phyloP scores from a whole-genome alignment of 2,888 invertebrate species.

The Alviniconcha strummeri region DNA sequence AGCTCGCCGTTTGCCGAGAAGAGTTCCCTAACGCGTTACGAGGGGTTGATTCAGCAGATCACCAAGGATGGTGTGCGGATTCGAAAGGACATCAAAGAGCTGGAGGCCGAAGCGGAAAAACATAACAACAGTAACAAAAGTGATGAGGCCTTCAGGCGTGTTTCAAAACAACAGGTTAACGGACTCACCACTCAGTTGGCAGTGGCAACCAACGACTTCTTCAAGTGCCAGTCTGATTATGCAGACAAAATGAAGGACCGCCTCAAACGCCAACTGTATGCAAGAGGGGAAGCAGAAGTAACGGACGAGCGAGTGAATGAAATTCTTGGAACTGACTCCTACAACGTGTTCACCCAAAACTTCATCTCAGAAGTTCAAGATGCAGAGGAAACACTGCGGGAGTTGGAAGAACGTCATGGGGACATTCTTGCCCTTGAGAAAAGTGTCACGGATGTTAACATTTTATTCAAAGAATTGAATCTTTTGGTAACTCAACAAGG shows the following conservation, averaged over 20 bases:
- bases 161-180: conserved; percentile 43
- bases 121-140: conserved; percentile 22
- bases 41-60: conserved; percentile 52
- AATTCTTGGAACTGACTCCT: conserved; percentile 41
- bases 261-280: conserved; percentile 53
- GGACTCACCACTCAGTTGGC: conserved; percentile 53
- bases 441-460: conserved; percentile 60
- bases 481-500: conserved; percentile 59
- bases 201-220: conserved; percentile 52
- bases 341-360: conserved; percentile 56
- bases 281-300: conserved; percentile 47
- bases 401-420: conserved; percentile 55
- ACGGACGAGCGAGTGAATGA: conserved; percentile 42
- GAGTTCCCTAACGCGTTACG: conserved; percentile 51
- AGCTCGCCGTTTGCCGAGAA: conserved; percentile 54
- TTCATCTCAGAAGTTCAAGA: conserved; percentile 57
- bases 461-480: conserved; percentile 61
- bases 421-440: conserved; percentile 61
- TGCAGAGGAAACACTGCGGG: conserved; percentile 54
- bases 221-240: conserved; percentile 58
- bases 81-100: conserved; percentile 49
- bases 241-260: conserved; percentile 59
- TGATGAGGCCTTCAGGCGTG: conserved; percentile 37
- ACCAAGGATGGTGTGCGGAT: conserved; percentile 45
- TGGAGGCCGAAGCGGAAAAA: conserved; percentile 38